These are phyloP conservation scores for Oncorhynchus mykiss DNA, from an alignment of 2,113 vertebrate species.

Conservation along the genomic window DNA sequence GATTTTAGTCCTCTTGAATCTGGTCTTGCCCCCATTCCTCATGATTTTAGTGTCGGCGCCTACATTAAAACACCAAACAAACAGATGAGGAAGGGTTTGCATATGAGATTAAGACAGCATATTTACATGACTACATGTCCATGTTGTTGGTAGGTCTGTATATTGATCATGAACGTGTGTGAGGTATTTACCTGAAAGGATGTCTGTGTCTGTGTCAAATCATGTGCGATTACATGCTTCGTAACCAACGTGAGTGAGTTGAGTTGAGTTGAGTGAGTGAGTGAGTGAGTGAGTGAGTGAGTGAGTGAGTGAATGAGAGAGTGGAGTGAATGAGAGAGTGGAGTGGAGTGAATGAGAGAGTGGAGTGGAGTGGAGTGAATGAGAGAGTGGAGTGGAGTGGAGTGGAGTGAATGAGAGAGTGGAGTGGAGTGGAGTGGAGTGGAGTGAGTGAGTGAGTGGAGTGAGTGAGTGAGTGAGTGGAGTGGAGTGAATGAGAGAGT, in stretches of 20 bases:
- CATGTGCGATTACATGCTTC: too few relatives aligned
- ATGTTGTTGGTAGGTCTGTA: too few relatives aligned
- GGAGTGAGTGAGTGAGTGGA: too few relatives aligned
- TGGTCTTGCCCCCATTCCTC: slow-evolving; percentile 92
- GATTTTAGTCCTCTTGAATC: slow-evolving; percentile 95
- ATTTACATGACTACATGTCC: background rate
- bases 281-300: too few relatives aligned
- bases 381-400: background rate
- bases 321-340: too few relatives aligned
- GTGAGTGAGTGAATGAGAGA: background rate
- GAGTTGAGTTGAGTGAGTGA: background rate
- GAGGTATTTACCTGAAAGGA: too few relatives aligned
- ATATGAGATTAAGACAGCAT: background rate
- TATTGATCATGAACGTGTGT: too few relatives aligned
- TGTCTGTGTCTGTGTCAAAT: too few relatives aligned
- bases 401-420: background rate
- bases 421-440: background rate
- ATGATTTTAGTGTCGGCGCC: slow-evolving; percentile 98
- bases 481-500: too few relatives aligned
- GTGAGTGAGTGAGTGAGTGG: too few relatives aligned
- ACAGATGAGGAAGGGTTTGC: background rate
- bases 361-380: background rate
- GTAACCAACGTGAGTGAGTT: too few relatives aligned
- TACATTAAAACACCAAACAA: slow-evolving; percentile 38
- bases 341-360: background rate